Base-by-base conservation (phyloP, 2,888 invertebrate genomes). In the Drosophila pseudotakahashii region DNA sequence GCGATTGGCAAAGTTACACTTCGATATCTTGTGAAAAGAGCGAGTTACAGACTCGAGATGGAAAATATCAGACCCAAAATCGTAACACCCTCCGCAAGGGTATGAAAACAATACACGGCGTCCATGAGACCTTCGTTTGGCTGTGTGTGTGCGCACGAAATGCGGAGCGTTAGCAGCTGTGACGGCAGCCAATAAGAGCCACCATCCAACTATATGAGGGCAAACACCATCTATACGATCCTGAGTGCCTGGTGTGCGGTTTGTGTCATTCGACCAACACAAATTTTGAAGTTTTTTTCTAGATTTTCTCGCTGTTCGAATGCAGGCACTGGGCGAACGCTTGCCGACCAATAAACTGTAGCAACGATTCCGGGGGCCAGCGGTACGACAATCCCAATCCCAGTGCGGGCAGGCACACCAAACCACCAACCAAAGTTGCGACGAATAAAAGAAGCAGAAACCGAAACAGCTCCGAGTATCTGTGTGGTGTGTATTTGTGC, bases 261-360 rank as follows among this genome's bases (percentile, higher is more conserved):
- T 91, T 91, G 90, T 91, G 84, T 85, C 89, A 91, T 91, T 91
- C 91, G 92, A 91, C 91, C 91, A 92, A 92, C 92, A 91, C 91
- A 90, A 91, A 89, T 91, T 91, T 91, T 91, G 91, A 90, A 90
- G 90, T 89, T 91, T 90, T 85, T 48, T 48, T 48, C 48, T 11
- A 16, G 34, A 48, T 13, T 48, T 48, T 48, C 34, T 16, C 34
- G 48, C 76, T 16, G 41, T 54, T 59, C 55, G 53, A 53, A 60
- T 54, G 53, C 69, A 60, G 58, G 75, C 63, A 79, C 79, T 81
- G 87, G 81, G 87, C 81, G 86, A 84, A 62, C 80, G 82, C 82
- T 78, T 78, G 75, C 77, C 89, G 78, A 89, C 90, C 90, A 89
- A 89, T 89, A 89, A 89, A 89, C 66, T 76, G 75, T 73, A 71